These are phyloP conservation scores for Drosophila varians DNA, from an alignment of 1,140 invertebrate species.

Conservation along the genomic window DNA sequence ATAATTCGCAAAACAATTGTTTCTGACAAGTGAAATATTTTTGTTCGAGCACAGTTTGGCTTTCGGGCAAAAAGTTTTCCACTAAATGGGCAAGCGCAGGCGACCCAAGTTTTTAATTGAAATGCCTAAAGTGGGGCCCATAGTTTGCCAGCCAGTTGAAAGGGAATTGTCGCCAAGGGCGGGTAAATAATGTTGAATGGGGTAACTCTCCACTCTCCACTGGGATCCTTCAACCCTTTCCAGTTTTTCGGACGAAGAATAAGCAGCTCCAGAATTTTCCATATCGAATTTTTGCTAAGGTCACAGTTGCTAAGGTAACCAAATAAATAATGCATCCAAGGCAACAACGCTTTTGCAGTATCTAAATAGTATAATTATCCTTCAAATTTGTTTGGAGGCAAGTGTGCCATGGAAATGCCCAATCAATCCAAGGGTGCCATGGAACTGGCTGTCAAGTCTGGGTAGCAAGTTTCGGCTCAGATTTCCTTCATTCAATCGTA, in stretches of 20 bases:
- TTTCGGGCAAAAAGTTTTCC: conserved; percentile 41
- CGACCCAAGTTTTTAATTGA: conserved; percentile 70
- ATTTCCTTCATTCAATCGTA: conserved; percentile 17
- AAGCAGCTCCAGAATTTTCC: conserved; percentile 27
- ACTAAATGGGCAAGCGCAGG: conserved; percentile 33
- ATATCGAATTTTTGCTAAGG: background rate
- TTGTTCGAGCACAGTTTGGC: conserved; percentile 28
- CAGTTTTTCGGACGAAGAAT: background rate
- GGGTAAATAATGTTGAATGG: conserved; percentile 15
- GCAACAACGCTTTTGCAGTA: background rate
- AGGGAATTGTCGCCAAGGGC: conserved; percentile 37
- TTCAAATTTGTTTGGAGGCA: background rate
- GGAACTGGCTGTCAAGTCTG: conserved; percentile 25
- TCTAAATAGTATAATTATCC: background rate
- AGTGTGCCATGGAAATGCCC: conserved; percentile 1
- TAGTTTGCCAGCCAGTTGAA: conserved; percentile 33
- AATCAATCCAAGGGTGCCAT: conserved; percentile 22
- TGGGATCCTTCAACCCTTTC: conserved; percentile 2
- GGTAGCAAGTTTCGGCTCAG: background rate
- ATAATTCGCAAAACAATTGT: conserved; percentile 74
- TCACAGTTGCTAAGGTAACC: conserved; percentile 24
- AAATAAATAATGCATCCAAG: conserved; percentile 25
- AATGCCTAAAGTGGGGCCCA: conserved; percentile 45
- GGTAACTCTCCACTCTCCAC: conserved; percentile 4
- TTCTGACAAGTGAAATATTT: conserved; percentile 69